Evolutionary conservation across 2,888 invertebrate genomes (phyloP).

Genomic region (Stratiomys singularior): DNA sequence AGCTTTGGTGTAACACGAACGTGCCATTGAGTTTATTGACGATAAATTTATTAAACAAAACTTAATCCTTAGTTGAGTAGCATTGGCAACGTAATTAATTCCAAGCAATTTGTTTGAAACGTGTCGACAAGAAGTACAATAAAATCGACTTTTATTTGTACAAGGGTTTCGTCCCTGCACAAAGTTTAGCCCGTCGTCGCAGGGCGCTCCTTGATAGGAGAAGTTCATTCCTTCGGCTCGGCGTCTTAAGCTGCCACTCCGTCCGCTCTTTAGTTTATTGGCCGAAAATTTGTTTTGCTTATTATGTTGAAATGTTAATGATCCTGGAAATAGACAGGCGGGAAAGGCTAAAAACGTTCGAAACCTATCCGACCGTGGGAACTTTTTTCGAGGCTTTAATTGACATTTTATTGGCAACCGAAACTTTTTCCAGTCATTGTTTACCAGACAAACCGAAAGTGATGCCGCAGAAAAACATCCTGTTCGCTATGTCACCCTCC

Average conservation of each 20-base stretch:
- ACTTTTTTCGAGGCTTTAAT: conserved; percentile 3
- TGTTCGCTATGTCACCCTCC: too few relatives aligned
- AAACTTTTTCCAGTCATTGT: conserved; percentile 2
- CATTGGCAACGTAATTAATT: conserved; percentile 39
- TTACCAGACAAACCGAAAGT: neutral
- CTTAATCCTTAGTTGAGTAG: conserved; percentile 39
- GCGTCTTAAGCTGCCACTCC: neutral
- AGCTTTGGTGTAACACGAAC: conserved; percentile 48
- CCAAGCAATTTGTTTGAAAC: conserved; percentile 41
- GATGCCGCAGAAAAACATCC: neutral
- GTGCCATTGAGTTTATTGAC: conserved; percentile 47
- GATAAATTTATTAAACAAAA: conserved; percentile 49
- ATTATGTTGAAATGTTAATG: conserved; percentile 43
- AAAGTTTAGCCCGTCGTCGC: neutral
- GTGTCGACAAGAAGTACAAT: conserved; percentile 36
- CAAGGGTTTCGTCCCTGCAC: conserved; percentile 23
- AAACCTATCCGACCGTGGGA: neutral
- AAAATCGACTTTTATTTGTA: conserved; percentile 20
- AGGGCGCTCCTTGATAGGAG: neutral
- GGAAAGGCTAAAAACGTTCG: neutral
- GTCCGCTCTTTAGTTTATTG: neutral
- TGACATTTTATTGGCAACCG: neutral
- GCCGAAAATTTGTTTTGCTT: conserved; percentile 22
- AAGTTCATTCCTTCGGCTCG: neutral
- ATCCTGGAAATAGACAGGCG: neutral